phyloP scores from a whole-genome alignment of 2,888 invertebrate species.

The Bibio marci region DNA sequence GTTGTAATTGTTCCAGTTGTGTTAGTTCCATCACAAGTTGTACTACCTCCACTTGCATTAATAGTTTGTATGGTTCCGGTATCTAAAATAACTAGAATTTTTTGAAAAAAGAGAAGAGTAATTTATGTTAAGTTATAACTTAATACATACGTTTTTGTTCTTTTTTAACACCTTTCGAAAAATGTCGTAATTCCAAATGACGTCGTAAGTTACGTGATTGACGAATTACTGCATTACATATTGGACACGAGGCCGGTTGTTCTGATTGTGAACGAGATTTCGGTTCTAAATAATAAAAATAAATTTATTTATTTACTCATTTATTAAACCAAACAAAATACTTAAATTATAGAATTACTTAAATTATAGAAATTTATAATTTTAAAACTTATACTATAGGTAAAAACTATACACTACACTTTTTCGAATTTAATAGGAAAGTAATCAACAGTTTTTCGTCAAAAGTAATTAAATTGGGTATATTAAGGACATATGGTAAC shows the following conservation, averaged over 20 bases:
- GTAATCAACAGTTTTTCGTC: too few species aligned
- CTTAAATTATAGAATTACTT: too few species aligned
- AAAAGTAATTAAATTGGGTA: too few species aligned
- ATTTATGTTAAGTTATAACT: too few species aligned
- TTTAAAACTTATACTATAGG: too few species aligned
- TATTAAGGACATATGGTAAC: too few species aligned
- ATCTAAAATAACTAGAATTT: not conserved
- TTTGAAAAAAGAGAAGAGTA: too few species aligned
- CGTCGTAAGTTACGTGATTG: slow-evolving; percentile 40
- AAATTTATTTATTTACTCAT: not conserved
- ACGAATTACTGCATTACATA: slow-evolving; percentile 39
- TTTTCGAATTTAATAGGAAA: too few species aligned
- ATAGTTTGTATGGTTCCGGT: too few species aligned
- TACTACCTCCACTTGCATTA: not conserved
- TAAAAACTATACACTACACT: too few species aligned
- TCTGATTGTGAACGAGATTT: slow-evolving; percentile 40
- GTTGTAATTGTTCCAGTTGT: not conserved
- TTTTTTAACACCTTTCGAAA: slow-evolving; percentile 29
- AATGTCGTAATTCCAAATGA: slow-evolving; percentile 33
- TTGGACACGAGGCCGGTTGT: slow-evolving; percentile 40
- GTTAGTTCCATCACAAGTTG: not conserved
- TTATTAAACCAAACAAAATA: too few species aligned
- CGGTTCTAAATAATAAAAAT: slow-evolving; percentile 24
- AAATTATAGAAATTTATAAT: too few species aligned
- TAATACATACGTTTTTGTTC: slow-evolving; percentile 27